Conservation (phyloP, 92 coral and sea anemone species). For the Montipora capitata region DNA sequence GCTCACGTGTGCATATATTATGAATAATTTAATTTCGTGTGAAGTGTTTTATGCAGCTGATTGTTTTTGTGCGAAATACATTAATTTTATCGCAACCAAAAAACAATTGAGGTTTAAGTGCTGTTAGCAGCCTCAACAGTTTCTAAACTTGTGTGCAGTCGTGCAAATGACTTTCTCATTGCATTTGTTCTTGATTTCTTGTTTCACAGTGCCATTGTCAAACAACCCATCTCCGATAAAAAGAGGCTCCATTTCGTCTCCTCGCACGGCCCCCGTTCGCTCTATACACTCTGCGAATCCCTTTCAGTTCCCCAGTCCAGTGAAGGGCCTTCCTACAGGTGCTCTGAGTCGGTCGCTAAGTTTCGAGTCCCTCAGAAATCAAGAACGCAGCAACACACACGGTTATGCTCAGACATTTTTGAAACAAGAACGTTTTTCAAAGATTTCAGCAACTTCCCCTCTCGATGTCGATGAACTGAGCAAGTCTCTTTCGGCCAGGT, state of each 20-base stretch:
- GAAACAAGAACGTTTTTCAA: not conserved
- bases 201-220: slow-evolving; percentile 23
- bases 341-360: slow-evolving; percentile 33
- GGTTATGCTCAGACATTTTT: not conserved
- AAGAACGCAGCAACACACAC: not conserved
- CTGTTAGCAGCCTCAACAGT: no score
- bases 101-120: no score
- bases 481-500: not conserved
- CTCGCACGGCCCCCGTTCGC: slow-evolving; percentile 43
- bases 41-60: no score
- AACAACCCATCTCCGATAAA: slow-evolving; percentile 38
- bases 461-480: not conserved
- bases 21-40: no score
- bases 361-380: slow-evolving; percentile 33
- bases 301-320: slow-evolving; percentile 24
- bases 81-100: no score
- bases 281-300: slow-evolving; percentile 44
- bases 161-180: no score
- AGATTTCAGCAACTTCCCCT: not conserved
- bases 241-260: slow-evolving; percentile 28
- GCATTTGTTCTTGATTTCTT: not conserved
- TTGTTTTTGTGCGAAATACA: no score
- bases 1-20: no score
- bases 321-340: not conserved
- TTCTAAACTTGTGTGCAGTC: no score